Conservation (phyloP, 2,113 vertebrate genomes). For the Dromaius novaehollandiae region DNA sequence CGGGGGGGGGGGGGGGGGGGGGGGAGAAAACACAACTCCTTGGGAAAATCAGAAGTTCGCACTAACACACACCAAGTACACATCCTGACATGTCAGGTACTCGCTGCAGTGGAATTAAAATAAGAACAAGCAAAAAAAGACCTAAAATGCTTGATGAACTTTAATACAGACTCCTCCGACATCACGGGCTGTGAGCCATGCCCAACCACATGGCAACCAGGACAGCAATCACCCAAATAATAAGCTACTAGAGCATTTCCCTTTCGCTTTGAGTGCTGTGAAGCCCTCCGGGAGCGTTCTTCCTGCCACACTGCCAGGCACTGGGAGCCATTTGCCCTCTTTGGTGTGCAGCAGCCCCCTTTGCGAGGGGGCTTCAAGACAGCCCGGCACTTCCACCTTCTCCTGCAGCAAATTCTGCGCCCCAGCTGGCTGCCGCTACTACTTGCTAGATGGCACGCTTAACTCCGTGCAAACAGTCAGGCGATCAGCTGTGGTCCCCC, state of each 20-base stretch:
- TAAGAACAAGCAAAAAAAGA: not conserved
- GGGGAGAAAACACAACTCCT: not conserved
- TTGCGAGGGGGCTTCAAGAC: not conserved
- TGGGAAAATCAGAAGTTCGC: not conserved
- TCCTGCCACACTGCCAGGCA: rapidly evolving
- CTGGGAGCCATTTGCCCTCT: not conserved
- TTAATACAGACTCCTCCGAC: not conserved
- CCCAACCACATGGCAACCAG: not conserved
- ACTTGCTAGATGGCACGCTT: not conserved
- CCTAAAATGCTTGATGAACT: too few species aligned
- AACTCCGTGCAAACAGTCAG: rapidly evolving
- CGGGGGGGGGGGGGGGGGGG: too few species aligned
- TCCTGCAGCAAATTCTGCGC: rapidly evolving
- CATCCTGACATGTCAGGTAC: not conserved
- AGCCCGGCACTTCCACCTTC: not conserved
- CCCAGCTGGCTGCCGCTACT: rapidly evolving
- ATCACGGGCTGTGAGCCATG: not conserved
- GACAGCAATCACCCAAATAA: not conserved
- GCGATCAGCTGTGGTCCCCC: not conserved
- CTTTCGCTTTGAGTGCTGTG: not conserved
- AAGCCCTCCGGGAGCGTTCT: not conserved
- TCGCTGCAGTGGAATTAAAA: not conserved
- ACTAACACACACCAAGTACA: not conserved
- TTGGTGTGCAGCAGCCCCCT: too few species aligned
- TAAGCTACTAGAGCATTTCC: rapidly evolving